These are phyloP conservation scores for Erythrolamprus reginae DNA, from an alignment of 2,113 vertebrate genomes.

Conservation along the genomic window DNA sequence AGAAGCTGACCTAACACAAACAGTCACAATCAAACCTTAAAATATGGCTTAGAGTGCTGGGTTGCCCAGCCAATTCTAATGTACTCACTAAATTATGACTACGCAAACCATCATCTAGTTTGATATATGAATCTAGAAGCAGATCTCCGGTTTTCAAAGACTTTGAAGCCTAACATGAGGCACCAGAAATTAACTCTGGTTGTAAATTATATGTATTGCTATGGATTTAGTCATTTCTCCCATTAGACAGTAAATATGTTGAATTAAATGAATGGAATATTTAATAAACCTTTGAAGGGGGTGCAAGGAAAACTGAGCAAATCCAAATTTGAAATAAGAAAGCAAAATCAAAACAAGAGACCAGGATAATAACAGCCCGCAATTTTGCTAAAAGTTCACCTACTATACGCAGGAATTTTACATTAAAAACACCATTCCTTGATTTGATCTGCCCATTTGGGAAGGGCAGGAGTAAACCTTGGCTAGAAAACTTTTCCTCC, in stretches of 20 bases:
- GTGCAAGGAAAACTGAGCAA: not conserved
- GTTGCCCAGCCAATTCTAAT: not conserved
- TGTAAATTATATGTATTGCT: not conserved
- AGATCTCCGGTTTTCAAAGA: not conserved
- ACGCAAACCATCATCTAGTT: not conserved
- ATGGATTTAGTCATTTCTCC: not conserved
- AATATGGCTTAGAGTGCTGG: not conserved
- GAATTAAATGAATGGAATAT: not conserved
- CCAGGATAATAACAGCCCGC: not conserved
- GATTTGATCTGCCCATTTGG: too few species aligned
- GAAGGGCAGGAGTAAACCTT: not conserved
- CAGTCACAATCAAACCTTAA: not conserved
- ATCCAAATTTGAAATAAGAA: not conserved
- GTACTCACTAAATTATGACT: not conserved
- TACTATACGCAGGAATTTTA: not conserved
- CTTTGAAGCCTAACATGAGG: not conserved
- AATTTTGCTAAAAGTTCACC: not conserved
- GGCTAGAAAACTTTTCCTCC: not conserved
- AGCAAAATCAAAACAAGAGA: not conserved
- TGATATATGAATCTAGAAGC: not conserved
- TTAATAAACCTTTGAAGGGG: not conserved
- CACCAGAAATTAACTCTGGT: not conserved
- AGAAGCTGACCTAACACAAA: not conserved
- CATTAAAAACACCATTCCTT: not conserved
- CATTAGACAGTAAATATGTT: not conserved